phyloP scores from a whole-genome alignment of 2,113 vertebrate genomes.

The Meriones unguiculatus region DNA sequence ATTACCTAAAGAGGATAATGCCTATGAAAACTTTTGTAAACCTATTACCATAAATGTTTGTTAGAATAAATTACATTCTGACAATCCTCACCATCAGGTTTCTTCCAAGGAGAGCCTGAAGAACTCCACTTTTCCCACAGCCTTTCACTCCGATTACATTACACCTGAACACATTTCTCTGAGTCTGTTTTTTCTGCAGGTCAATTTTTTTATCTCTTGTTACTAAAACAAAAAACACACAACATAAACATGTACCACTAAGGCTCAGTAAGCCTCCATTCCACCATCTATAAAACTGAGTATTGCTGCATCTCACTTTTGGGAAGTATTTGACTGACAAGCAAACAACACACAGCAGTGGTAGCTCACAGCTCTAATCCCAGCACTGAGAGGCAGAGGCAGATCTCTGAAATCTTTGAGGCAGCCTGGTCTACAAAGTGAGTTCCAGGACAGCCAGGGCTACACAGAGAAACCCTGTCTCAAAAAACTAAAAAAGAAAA shows the following conservation, averaged over 20 bases:
- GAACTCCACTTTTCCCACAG: constrained; percentile 96
- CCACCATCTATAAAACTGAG: not conserved
- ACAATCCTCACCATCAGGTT: constrained; percentile 91
- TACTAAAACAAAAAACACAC: constrained; percentile 87
- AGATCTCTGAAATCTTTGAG: not conserved
- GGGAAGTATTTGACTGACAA: not conserved
- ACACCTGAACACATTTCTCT: constrained; percentile 97
- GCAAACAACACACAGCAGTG: not conserved
- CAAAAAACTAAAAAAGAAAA: not conserved
- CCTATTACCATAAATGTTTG: constrained; percentile 20
- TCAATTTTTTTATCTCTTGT: constrained; percentile 99
- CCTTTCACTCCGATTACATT: constrained; percentile 94
- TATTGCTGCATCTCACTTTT: not conserved
- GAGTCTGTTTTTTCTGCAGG: constrained; percentile 98
- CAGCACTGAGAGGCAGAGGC: not conserved
- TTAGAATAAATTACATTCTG: constrained; percentile 25
- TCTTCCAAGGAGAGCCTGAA: constrained; percentile 95
- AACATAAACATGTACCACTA: constrained; percentile 19
- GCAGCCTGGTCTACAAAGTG: not conserved
- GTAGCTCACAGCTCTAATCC: not conserved
- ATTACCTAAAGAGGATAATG: constrained; percentile 37
- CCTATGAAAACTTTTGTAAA: constrained; percentile 8
- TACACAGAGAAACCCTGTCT: not conserved
- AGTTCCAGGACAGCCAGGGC: not conserved
- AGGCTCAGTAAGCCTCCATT: not conserved